Percentiles rank a stretch among this genome's conserved stretches.
Conservation (phyloP, 35 echinoderm and acorn worm species). For the Ophioderma brevispina region DNA sequence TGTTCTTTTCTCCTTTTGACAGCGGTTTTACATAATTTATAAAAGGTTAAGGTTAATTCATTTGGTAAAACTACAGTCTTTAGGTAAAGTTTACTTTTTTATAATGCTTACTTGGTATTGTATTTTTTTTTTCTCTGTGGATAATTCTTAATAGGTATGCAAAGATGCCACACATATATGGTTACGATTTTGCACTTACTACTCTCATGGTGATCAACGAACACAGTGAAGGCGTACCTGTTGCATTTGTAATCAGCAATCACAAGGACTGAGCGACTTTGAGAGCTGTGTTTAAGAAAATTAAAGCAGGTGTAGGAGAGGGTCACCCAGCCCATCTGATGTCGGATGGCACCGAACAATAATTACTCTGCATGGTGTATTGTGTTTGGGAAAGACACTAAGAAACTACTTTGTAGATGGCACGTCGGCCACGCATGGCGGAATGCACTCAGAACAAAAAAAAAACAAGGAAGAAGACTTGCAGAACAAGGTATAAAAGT, state of each 20-base stretch:
- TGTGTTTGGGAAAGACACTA: neutral
- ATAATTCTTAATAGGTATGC: no score
- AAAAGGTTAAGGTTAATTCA: no score
- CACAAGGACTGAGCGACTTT: constrained; percentile 17
- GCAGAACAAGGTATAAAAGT: constrained; percentile 10
- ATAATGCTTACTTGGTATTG: no score
- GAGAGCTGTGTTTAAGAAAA: neutral
- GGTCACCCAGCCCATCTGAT: neutral
- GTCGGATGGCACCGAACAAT: constrained; percentile 10
- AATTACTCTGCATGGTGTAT: neutral
- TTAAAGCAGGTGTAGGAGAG: neutral
- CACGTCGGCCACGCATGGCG: constrained; percentile 19
- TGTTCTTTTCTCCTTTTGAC: no score
- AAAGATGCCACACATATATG: constrained; percentile 25
- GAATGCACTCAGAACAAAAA: neutral
- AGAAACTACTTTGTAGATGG: constrained; percentile 28
- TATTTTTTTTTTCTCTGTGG: no score
- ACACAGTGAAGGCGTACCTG: constrained; percentile 29
- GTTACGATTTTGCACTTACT: constrained; percentile 45
- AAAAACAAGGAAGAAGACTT: no score
- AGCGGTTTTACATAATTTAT: no score
- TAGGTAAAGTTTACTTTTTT: no score
- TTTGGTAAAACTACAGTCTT: no score
- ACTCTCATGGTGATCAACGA: constrained; percentile 42
- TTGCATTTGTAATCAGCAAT: constrained; percentile 38